These are phyloP conservation scores for Phalloptychus januarius DNA, from an alignment of 2,797 vertebrate species.

Conservation along the genomic window DNA sequence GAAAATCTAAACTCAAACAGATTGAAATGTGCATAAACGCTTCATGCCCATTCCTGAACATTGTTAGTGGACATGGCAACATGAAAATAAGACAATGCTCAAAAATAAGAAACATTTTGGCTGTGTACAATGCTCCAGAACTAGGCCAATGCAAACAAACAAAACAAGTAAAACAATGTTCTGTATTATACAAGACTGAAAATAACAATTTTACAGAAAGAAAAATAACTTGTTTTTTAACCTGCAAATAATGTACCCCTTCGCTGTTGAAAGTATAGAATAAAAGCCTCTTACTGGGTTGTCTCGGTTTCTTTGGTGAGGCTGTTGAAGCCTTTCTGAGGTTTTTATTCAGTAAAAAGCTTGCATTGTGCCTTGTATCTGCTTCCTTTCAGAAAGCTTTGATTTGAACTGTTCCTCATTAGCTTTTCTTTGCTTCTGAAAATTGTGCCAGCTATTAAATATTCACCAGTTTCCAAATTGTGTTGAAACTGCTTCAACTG, in stretches of 20 bases:
- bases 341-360: constrained; percentile 29
- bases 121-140: not conserved
- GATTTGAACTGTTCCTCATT: constrained; percentile 70
- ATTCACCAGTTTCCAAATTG: constrained; percentile 54
- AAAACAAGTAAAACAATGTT: not conserved
- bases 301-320: constrained; percentile 5
- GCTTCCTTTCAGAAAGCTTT: constrained; percentile 46
- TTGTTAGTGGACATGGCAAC: too few relatives aligned
- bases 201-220: not conserved
- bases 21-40: not conserved
- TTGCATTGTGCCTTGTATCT: constrained; percentile 30
- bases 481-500: constrained; percentile 38
- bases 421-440: constrained; percentile 41
- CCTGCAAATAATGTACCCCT: not conserved
- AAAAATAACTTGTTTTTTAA: not conserved
- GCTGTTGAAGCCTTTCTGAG: constrained; percentile 27
- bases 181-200: not conserved
- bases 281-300: not conserved
- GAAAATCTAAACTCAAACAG: not conserved
- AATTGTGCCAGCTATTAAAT: constrained; percentile 62
- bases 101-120: not conserved
- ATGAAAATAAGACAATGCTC: not conserved
- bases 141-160: not conserved
- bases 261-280: not conserved
- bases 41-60: not conserved